These are phyloP conservation scores for Rana temporaria DNA, from an alignment of 2,113 vertebrate species.

Conservation along the genomic window DNA sequence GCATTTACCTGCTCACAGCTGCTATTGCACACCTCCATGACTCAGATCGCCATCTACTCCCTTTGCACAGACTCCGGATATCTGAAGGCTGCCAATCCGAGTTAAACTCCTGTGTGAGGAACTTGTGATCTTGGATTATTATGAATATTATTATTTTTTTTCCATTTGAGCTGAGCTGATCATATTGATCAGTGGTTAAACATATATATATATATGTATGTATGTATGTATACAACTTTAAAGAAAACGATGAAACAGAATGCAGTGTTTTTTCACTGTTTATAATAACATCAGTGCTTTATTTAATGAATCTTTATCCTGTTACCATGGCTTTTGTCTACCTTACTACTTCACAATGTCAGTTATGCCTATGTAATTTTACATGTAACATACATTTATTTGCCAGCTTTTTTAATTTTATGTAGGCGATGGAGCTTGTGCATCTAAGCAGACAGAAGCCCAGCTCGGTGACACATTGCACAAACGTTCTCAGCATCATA, in stretches of 20 bases:
- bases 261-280: slow-evolving; percentile 97
- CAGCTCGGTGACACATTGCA: slow-evolving; percentile 89
- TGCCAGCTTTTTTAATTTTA: slow-evolving; percentile 80
- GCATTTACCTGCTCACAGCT: slow-evolving; percentile 79
- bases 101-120: slow-evolving; percentile 84
- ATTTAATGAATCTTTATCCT: slow-evolving; percentile 83
- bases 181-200: slow-evolving; percentile 98
- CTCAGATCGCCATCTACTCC: slow-evolving; percentile 70
- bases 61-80: slow-evolving; percentile 90
- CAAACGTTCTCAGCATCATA: slow-evolving; percentile 94
- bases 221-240: slow-evolving; percentile 84
- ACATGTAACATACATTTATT: slow-evolving; percentile 89
- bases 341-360: slow-evolving; percentile 86
- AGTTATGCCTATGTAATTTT: slow-evolving; percentile 93
- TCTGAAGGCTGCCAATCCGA: slow-evolving; percentile 89
- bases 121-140: slow-evolving; percentile 78
- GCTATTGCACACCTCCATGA: slow-evolving; percentile 74
- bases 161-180: slow-evolving; percentile 92
- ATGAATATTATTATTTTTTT: slow-evolving; percentile 64
- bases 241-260: slow-evolving; percentile 66
- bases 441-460: slow-evolving; percentile 86
- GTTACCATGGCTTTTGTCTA: slow-evolving; percentile 81
- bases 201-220: slow-evolving; percentile 84
- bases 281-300: slow-evolving; percentile 88
- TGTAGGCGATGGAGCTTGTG: slow-evolving; percentile 87